Percentiles rank a stretch among this genome's conserved stretches.
These are phyloP conservation scores for Gopherus flavomarginatus DNA, from an alignment of 2,113 vertebrate species.

Conservation along the genomic window DNA sequence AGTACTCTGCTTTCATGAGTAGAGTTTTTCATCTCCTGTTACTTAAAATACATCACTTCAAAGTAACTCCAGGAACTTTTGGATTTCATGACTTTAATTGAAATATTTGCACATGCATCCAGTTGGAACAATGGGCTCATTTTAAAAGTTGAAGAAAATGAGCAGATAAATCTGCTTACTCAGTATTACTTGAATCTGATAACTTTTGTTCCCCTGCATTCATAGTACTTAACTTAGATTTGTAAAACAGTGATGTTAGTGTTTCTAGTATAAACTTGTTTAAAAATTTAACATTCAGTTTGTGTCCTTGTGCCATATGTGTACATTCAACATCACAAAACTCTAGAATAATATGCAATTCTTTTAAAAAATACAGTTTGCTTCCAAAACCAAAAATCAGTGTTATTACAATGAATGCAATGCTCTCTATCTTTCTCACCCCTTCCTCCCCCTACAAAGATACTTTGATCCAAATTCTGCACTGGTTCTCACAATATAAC, in stretches of 20 bases:
- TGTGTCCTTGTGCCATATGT: too few relatives aligned
- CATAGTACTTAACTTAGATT: not conserved
- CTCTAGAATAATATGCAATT: not conserved
- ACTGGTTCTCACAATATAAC: not conserved
- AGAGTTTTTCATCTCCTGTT: too few relatives aligned
- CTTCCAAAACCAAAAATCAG: not conserved
- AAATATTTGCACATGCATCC: too few relatives aligned
- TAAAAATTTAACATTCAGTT: not conserved
- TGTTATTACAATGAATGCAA: not conserved
- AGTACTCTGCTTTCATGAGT: too few relatives aligned
- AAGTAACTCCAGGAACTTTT: too few relatives aligned
- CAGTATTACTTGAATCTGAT: not conserved
- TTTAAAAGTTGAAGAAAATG: not conserved
- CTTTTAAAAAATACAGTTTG: not conserved
- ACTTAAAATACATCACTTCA: too few relatives aligned
- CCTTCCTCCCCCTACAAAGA: not conserved
- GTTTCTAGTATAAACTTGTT: not conserved
- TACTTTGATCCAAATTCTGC: not conserved
- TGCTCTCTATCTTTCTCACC: not conserved
- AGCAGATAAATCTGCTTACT: not conserved
- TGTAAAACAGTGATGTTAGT: not conserved
- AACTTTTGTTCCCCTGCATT: not conserved
- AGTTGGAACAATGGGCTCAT: not conserved
- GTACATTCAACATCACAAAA: not conserved
- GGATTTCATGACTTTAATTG: too few relatives aligned